Evolutionary conservation across 2,888 invertebrate species (phyloP), one percentile per base, ranked within the genome.

Genomic region (Papilio protenor): DNA sequence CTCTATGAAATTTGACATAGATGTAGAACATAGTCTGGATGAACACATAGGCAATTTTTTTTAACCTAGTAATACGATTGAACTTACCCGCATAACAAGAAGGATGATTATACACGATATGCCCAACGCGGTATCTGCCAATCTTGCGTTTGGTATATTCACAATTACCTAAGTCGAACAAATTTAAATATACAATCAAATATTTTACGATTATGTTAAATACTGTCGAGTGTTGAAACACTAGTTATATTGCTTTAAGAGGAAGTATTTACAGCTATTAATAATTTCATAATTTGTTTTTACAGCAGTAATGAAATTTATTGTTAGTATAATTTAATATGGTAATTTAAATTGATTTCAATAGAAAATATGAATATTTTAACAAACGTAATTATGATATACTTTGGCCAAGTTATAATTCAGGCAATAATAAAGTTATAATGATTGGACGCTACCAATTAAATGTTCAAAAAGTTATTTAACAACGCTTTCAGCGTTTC

Each of bases 41-140:
- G 40, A 40, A 40, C 40, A 33, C 33, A 33, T 33, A 33, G 33
- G 33, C 33, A 4, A 33, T 5, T 33, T 33, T 33, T 33, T 33
- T 5, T 33, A 4, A 33, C 5, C 33, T 21, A 57, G 45, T n/a
- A 12, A 33, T 57, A 74, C 14, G 4, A 74, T 27, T n/a, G 12
- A 16, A 94, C 96, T 96, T 93, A 98, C 98, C 90, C 98, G 95
- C 89, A 98, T 95, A 33, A 97, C 84, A 80, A 98, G 95, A 59
- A 98, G 94, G 80, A 97, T 91, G 6, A 96, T 88, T 77, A 98
- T 97, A 84, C 98, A 98, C 10, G 94, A 89, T 52, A 97, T 83
- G 14, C 98, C 98, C 85, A 98, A 94, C 2, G 94, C 89, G 12
- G 96, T 95, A 89, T 98, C 98, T 70, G 97, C 96, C 23, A 95